Percentiles rank a stretch among this genome's conserved stretches.
phyloP scores from a whole-genome alignment of 2,888 invertebrate species.

The Drosophila siamana region DNA sequence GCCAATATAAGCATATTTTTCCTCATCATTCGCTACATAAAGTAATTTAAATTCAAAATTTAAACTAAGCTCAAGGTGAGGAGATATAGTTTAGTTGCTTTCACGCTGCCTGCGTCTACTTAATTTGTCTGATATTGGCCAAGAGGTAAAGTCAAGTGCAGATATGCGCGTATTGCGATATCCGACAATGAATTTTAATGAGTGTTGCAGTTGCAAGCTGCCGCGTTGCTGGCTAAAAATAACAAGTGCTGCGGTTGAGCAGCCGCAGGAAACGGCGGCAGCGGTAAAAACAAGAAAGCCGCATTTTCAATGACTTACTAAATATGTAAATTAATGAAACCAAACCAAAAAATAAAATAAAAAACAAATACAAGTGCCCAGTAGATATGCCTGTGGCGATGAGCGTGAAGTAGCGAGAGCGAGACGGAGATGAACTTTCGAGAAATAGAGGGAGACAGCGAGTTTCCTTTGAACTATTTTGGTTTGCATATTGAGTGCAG shows the following conservation, averaged over 20 bases:
- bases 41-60: too few relatives aligned
- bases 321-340: conserved; percentile 78
- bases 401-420: too few relatives aligned
- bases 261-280: conserved; percentile 28
- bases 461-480: conserved; percentile 76
- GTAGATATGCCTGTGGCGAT: conserved; percentile 24
- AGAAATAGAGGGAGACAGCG: background rate
- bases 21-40: too few relatives aligned
- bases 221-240: conserved; percentile 61
- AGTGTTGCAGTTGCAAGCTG: conserved; percentile 49
- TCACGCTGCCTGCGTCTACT: background rate
- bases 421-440: background rate
- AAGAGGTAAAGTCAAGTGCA: conserved; percentile 61
- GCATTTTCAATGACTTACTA: conserved; percentile 64
- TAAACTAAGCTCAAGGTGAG: too few relatives aligned
- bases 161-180: conserved; percentile 47
- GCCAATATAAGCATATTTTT: too few relatives aligned
- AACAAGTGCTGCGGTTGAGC: conserved; percentile 32
- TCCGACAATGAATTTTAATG: conserved; percentile 73
- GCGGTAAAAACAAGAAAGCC: conserved; percentile 32
- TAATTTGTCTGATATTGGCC: conserved; percentile 15
- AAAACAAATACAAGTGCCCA: conserved; percentile 16
- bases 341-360: conserved; percentile 38
- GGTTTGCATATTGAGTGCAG: conserved; percentile 47
- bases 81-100: background rate